These are phyloP conservation scores for Nibea coibor DNA, from an alignment of 2,113 vertebrate species.

Conservation along the genomic window DNA sequence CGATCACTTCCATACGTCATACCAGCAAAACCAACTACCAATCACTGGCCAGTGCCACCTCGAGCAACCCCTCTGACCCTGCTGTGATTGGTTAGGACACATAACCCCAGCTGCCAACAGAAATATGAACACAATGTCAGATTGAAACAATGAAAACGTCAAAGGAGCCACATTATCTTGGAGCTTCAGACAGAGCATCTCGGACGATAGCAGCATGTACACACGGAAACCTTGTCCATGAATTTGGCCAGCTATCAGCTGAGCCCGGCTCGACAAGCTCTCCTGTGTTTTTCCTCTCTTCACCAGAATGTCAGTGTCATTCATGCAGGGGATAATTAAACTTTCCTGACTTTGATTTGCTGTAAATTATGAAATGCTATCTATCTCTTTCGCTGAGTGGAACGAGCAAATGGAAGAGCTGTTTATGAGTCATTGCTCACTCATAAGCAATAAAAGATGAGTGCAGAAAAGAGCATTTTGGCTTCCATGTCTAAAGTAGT, in stretches of 20 bases:
- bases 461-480: slow-evolving; percentile 16
- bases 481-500: slow-evolving; percentile 27
- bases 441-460: neutral
- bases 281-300: neutral
- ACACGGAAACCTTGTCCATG: neutral
- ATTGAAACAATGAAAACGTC: neutral
- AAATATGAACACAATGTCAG: neutral
- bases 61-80: neutral
- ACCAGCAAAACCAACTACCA: neutral
- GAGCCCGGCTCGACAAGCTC: neutral
- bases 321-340: slow-evolving; percentile 18
- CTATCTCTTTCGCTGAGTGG: neutral
- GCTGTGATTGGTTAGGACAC: neutral
- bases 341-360: slow-evolving; percentile 15
- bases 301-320: neutral
- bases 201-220: neutral
- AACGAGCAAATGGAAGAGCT: slow-evolving; percentile 31
- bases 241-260: neutral
- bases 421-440: slow-evolving; percentile 19
- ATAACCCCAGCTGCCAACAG: neutral
- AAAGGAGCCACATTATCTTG: neutral
- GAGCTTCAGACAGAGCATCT: neutral
- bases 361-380: slow-evolving; percentile 17
- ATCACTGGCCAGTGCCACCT: neutral
- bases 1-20: neutral